Evolutionary conservation across 2,797 vertebrate species (phyloP).

Genomic region (Fistularia commersonii): DNA sequence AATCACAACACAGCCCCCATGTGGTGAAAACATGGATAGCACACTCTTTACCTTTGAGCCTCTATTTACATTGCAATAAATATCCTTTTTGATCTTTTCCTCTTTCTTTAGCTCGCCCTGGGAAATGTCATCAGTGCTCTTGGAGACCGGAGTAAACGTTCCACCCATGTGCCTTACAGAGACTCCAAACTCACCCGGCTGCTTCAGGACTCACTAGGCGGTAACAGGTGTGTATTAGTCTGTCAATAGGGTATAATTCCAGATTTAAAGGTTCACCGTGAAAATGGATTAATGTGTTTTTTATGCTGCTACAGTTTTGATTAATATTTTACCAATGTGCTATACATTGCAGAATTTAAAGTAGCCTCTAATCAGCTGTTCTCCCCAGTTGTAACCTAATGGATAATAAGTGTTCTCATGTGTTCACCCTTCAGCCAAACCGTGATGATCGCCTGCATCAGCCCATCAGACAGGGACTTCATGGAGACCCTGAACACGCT

Average conservation of each 20-base stretch:
- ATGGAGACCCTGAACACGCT: constrained; percentile 97
- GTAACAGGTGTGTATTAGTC: constrained; percentile 85
- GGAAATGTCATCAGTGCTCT: constrained; percentile 98
- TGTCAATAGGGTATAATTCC: background rate
- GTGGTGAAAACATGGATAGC: constrained; percentile 29
- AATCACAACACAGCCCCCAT: constrained; percentile 26
- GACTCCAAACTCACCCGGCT: constrained; percentile 96
- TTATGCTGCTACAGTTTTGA: too few relatives aligned
- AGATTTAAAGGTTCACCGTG: too few relatives aligned
- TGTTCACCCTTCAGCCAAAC: constrained; percentile 84
- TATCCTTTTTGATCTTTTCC: background rate
- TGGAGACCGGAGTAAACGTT: constrained; percentile 92
- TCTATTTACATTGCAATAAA: background rate
- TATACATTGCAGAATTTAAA: too few relatives aligned
- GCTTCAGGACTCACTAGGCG: constrained; percentile 94
- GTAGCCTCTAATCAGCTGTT: too few relatives aligned
- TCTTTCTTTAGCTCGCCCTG: constrained; percentile 81
- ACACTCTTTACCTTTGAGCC: background rate
- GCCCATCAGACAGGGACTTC: constrained; percentile 96
- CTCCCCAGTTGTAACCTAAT: too few relatives aligned
- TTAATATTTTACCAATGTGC: too few relatives aligned
- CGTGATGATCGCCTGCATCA: constrained; percentile 96
- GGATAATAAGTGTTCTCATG: too few relatives aligned
- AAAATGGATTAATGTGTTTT: too few relatives aligned
- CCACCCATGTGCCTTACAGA: constrained; percentile 93